Conservation (phyloP, 2,113 vertebrate genomes). For the Petroica traversi region DNA sequence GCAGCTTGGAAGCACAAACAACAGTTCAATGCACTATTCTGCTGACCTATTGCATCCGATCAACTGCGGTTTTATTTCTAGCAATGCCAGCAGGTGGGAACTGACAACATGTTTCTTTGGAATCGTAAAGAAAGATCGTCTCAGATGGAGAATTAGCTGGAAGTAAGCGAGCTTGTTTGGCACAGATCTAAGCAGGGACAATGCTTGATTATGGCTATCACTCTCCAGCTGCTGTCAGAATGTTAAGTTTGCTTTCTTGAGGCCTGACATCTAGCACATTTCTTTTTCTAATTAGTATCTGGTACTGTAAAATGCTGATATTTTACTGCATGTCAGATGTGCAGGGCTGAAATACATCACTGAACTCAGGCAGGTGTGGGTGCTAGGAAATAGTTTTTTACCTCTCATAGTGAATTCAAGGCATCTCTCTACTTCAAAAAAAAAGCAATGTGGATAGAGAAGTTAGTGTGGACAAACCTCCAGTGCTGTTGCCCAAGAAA, state of each 20-base stretch:
- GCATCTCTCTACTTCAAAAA: background rate
- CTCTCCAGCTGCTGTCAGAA: conserved; percentile 28
- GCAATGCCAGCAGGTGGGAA: conserved; percentile 37
- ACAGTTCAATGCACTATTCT: conserved; percentile 32
- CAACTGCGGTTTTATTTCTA: conserved; percentile 56
- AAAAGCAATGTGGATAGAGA: background rate
- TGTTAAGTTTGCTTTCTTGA: conserved; percentile 57
- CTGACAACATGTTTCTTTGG: background rate
- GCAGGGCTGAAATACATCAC: conserved; percentile 15
- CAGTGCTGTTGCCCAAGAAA: background rate
- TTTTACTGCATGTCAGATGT: background rate
- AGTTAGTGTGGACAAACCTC: background rate
- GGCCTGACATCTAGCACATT: conserved; percentile 7
- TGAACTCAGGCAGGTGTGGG: background rate
- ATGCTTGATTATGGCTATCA: conserved; percentile 63
- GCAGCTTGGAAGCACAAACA: conserved; percentile 35
- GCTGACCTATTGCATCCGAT: conserved; percentile 56
- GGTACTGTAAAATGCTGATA: background rate
- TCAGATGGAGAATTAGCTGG: conserved; percentile 48
- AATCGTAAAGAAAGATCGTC: conserved; percentile 1
- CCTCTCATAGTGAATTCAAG: background rate
- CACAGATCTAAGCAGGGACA: conserved; percentile 52
- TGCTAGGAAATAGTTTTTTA: background rate
- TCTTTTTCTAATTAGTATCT: conserved; percentile 42
- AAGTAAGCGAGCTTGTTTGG: conserved; percentile 48